Evolutionary conservation across 1,140 invertebrate species (phyloP), one percentile per base, ranked within the genome.

Genomic region (Hydropsyche tenuis): DNA sequence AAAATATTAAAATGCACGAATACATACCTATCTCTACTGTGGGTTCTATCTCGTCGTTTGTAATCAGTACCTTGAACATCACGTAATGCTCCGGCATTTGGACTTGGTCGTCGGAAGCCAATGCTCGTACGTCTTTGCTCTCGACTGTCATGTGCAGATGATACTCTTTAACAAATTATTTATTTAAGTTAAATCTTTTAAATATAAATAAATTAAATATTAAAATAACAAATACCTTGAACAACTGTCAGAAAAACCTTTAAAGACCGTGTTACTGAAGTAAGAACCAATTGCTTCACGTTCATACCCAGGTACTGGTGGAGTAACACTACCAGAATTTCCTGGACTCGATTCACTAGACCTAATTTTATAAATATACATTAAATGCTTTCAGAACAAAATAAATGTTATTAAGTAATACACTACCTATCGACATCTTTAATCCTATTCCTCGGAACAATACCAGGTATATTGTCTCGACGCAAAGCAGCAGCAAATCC

Each of bases 401-500:
- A 51, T 51, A 16, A 51, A 16, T 5, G 14, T 5, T 20, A 51
- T 16, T 16, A 16, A n/a, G 14, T 51, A 51, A 51, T 16, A 5
- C 46, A 14, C 14, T 72, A 76, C 75, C 69, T 76, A 27, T 76
- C 74, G 14, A 63, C 7, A 23, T 73, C 73, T 73, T 70, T 78
- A 53, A 25, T 66, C 56, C 71, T 76, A 22, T 76, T 77, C 69
- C 76, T 70, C 48, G 80, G 80, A 3, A 78, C 65, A 42, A 85
- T 79, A 9, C 82, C 81, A 14, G 79, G 77, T 23, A 79, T 74
- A 77, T 77, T 85, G 27, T 89, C 89, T 45, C 87, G 81, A 45
- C 88, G 84, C 78, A 90, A 82, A 45, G 90, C 89, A 1, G 90
- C 86, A 0, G 90, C 91, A 78, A 91, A 91, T 22, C 90, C 90